Percentiles rank a stretch among this genome's conserved stretches.
Conservation (phyloP, 2,797 vertebrate species). For the Gobionotothen gibberifrons region DNA sequence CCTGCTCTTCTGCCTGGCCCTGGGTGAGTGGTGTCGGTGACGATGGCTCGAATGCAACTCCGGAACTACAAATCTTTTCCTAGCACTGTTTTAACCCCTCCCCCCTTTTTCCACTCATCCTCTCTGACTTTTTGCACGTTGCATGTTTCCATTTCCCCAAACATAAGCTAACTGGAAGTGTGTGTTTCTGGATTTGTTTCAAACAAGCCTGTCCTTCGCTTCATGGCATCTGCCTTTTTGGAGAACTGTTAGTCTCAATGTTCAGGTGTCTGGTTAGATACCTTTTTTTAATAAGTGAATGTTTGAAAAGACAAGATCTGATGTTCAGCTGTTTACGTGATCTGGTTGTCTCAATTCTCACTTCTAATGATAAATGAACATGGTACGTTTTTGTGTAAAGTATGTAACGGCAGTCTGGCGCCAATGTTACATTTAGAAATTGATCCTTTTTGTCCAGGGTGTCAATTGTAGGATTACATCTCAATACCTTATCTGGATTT, state of each 20-base stretch:
- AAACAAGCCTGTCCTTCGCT: slow-evolving; percentile 41
- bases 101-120: slow-evolving; percentile 13
- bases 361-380: slow-evolving; percentile 27
- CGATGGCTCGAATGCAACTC: slow-evolving; percentile 28
- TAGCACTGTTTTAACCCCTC: slow-evolving; percentile 27
- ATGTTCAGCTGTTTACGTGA: slow-evolving; percentile 23
- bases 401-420: slow-evolving; percentile 38
- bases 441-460: slow-evolving; percentile 26
- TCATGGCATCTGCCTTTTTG: slow-evolving; percentile 24
- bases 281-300: slow-evolving; percentile 25
- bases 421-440: slow-evolving; percentile 37
- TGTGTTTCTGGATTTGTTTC: slow-evolving; percentile 28
- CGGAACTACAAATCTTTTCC: slow-evolving; percentile 15
- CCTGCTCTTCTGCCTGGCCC: slow-evolving; percentile 95
- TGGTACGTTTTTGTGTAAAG: slow-evolving; percentile 32
- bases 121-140: slow-evolving; percentile 24
- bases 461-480: slow-evolving; percentile 36
- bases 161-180: slow-evolving; percentile 43
- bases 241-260: slow-evolving; percentile 8
- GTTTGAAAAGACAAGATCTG: slow-evolving; percentile 33
- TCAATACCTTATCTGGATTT: slow-evolving; percentile 40
- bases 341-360: slow-evolving; percentile 33
- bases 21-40: slow-evolving; percentile 90
- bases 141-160: slow-evolving; percentile 53
- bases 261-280: slow-evolving; percentile 9